Base-by-base conservation (phyloP, 2,888 invertebrate species). In the Lepetodrilus schrolli region DNA sequence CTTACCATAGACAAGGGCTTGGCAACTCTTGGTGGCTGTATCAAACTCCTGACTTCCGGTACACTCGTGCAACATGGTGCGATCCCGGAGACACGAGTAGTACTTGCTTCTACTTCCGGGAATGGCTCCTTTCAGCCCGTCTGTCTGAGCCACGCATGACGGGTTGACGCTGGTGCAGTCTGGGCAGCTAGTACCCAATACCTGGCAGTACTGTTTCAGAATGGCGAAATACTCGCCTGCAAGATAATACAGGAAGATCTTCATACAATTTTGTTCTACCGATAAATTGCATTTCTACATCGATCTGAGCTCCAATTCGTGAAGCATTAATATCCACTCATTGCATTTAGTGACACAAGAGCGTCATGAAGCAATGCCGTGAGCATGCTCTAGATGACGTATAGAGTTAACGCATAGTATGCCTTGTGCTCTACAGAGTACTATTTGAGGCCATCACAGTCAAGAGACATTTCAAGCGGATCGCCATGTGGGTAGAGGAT, bases 111-210 rank as follows among this genome's bases (percentile, higher is more conserved):
- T 23, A 17, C 26, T 30, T 1, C 10, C 58, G n/a, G 58, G 58
- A 1, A 58, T 30, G 23, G 58, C 5, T 10, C 58, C 58, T 17
- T 23, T 58, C 0, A 58, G 30, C 1, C 58, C 58, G 58, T 58
- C 58, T 7, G 58, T 58, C 58, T 58, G 58, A 2, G 58, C 58
- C 26, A 58, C n/a, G 17, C 58, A 58, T 10, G 58, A 58, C 17
- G 58, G 58, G 34, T 58, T 58, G n/a, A 7, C 17, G 2, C 8
- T 13, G 13, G 13, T 34, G 5, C 58, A 58, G 2, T 58, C 58
- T 34, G 2, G 8, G 30, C 58, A 58, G 34, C n/a, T 58, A 34
- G 58, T 58, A 4, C 58, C 58, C 3, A 58, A 17, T 10, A 58
- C 34, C 34, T 17, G 13, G 30, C 58, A 58, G 58, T 58, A 58